Percentiles rank a stretch among this genome's conserved stretches.
Conservation (phyloP, 2,888 invertebrate species). For the Eupsilia transversa region DNA sequence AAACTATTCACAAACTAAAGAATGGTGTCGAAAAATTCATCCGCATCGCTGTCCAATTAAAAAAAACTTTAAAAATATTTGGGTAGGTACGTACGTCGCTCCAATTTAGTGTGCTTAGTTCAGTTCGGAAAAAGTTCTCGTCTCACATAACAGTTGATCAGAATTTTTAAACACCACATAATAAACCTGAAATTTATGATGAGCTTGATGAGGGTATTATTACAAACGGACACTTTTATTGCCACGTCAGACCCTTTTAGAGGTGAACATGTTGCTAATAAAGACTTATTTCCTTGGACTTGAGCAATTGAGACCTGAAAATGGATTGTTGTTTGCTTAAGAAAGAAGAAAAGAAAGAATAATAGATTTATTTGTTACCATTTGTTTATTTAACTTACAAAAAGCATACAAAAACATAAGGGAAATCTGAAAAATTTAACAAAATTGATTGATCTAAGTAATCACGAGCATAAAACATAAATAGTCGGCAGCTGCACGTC, state of each 20-base stretch:
- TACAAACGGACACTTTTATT: conserved; percentile 79
- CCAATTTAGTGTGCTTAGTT: neutral
- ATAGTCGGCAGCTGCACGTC: too few relatives aligned
- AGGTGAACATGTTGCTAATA: conserved; percentile 63
- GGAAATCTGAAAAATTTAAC: too few relatives aligned
- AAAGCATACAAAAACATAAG: too few relatives aligned
- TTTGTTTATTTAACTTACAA: too few relatives aligned
- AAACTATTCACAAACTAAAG: too few relatives aligned
- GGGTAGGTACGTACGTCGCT: neutral
- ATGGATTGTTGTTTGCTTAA: conserved; percentile 14
- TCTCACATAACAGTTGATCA: conserved; percentile 62
- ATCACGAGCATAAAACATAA: too few relatives aligned
- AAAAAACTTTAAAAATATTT: neutral
- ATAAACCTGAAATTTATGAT: conserved; percentile 71
- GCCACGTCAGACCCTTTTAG: conserved; percentile 67
- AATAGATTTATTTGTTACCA: too few relatives aligned
- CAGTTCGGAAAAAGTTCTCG: neutral
- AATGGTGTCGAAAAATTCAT: too few relatives aligned
- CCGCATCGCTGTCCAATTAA: too few relatives aligned
- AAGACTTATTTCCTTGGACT: conserved; percentile 57
- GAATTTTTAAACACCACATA: conserved; percentile 64
- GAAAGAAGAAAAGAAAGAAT: too few relatives aligned
- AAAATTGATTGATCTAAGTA: too few relatives aligned
- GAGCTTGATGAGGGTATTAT: conserved; percentile 77
- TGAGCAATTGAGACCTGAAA: conserved; percentile 37